Conservation (phyloP, 2,888 invertebrate genomes). For the Orchestes rusci region DNA sequence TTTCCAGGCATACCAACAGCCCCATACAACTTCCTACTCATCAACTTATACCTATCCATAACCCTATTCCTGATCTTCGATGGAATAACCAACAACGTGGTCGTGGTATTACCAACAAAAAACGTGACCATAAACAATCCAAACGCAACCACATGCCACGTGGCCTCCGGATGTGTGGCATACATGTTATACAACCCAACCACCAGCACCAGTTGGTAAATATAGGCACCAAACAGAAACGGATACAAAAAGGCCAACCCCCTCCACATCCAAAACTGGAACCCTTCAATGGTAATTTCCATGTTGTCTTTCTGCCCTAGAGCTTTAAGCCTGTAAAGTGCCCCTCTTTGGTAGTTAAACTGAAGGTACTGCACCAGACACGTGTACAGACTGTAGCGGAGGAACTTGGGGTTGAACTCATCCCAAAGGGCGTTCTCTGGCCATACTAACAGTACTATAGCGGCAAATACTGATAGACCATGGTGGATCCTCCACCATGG, state of each 20-base stretch:
- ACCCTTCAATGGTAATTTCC: conserved; percentile 99
- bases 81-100: conserved; percentile 81
- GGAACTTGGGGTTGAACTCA: conserved; percentile 80
- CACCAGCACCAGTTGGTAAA: conserved; percentile 92
- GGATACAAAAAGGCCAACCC: conserved; percentile 93
- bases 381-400: conserved; percentile 84
- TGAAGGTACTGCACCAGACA: conserved; percentile 51
- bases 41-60: conserved; percentile 27
- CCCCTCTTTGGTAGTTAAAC: conserved; percentile 69
- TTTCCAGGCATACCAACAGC: conserved; percentile 16
- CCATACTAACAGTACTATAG: conserved; percentile 93
- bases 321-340: conserved; percentile 62
- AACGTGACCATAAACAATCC: conserved; percentile 76
- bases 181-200: conserved; percentile 72
- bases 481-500: conserved; percentile 99
- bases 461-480: conserved; percentile 89
- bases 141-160: conserved; percentile 89
- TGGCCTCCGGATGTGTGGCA: conserved; percentile 66
- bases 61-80: conserved; percentile 57
- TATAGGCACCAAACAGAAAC: conserved; percentile 88
- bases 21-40: conserved; percentile 27
- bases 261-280: conserved; percentile 99
- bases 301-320: conserved; percentile 96
- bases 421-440: conserved; percentile 89
- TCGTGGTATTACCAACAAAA: conserved; percentile 82